Evolutionary conservation across 2,113 vertebrate genomes (phyloP), one percentile per base, ranked within the genome.

Genomic region (Bucco capensis): DNA sequence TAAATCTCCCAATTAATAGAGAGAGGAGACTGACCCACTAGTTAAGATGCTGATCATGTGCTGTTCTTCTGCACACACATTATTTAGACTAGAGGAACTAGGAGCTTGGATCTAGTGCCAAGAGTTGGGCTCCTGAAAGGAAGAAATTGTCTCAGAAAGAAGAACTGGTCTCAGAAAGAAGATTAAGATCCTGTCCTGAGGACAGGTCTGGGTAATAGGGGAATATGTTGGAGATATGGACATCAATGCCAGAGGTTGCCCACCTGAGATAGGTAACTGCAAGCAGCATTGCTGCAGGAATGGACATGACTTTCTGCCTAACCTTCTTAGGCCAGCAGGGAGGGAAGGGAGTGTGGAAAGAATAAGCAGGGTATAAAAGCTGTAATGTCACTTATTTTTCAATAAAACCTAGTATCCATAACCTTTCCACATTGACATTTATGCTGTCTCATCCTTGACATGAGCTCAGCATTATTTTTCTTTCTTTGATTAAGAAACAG

Each of bases 301-400:
- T 8, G 1, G 8, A 23, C 15, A 24, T 0, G 0, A 61, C 23
- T 38, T 78, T 61, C n/a, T 61, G 37, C 3, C 30, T 27, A 66
- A 3, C 4, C 8, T 31, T 47, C 22, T 65, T 13, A 28, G n/a
- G 28, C 4, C 42, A 35, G 19, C 22, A 58, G 24, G 8, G 10
- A 23, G 66, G 12, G 9, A 13, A 40, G 23, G 15, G 12, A 56
- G 21, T 12, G 7, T n/a, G 23, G 40, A 77, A 33, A 70, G 65
- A 70, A 19, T 4, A 77, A 78, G 14, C 8, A 58, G n/a, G n/a
- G 54, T 5, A 22, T 9, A 58, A 72, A 54, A 54, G 31, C 28
- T 60, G 54, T 77, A 57, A 42, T 22, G 15, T n/a, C 15, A 38
- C 13, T 31, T 6, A 54, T 65, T 84, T 25, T 69, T 77, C n/a